Evolutionary conservation across 1,140 invertebrate genomes (phyloP).

Genomic region (Nephila pilipes): DNA sequence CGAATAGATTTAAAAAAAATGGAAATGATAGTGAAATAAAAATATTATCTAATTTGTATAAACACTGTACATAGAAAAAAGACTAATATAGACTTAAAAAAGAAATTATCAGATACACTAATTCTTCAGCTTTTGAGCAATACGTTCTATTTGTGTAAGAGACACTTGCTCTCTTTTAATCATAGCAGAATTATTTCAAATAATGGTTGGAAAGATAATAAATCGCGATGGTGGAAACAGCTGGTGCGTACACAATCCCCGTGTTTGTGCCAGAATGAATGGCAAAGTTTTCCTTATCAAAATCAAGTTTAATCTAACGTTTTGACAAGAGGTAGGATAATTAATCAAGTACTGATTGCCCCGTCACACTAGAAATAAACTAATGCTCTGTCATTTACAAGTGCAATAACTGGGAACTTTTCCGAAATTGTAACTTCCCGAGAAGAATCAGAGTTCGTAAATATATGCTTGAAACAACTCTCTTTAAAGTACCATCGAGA

Average conservation of each 20-base stretch:
- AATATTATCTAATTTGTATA: no score
- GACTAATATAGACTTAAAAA: no score
- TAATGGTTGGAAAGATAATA: neutral
- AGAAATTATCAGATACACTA: no score
- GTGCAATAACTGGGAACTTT: constrained; percentile 21
- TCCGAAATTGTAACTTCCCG: neutral
- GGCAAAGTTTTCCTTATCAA: constrained; percentile 35
- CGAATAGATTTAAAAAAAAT: no score
- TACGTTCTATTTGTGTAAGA: neutral
- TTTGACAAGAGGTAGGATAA: constrained; percentile 24
- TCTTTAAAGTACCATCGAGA: constrained; percentile 10
- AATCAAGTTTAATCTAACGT: neutral
- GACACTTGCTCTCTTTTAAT: neutral
- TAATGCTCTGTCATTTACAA: constrained; percentile 19
- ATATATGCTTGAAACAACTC: neutral
- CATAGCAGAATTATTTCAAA: neutral
- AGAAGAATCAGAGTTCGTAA: neutral
- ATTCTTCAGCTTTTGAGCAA: no score
- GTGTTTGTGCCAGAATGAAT: neutral
- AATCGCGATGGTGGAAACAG: neutral
- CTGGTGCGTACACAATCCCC: neutral
- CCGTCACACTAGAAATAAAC: neutral
- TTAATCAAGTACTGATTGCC: constrained; percentile 27
- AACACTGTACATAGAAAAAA: no score
- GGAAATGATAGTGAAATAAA: no score